Evolutionary conservation across 2,113 vertebrate genomes (phyloP), one percentile per base, ranked within the genome.

Genomic region (Nerophis lumbriciformis): DNA sequence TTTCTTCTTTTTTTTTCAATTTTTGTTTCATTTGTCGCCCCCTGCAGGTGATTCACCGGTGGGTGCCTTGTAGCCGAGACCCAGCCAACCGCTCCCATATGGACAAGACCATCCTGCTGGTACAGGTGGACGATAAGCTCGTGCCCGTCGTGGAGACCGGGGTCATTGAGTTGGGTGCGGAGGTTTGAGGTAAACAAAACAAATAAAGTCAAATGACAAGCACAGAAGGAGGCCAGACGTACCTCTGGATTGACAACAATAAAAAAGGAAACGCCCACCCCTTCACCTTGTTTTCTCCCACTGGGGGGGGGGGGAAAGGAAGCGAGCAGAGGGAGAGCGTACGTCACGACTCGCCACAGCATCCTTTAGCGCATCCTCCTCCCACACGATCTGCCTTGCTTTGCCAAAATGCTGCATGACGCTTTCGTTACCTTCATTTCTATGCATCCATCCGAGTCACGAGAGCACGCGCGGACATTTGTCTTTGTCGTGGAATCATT

Each of bases 21-120:
- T 19, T 19, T 19, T 28, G 10, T 54, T 9, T 75, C 55, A 51
- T 65, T 56, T 76, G 38, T 70, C 19, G 54, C 55, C 65, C 44
- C 62, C 53, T 83, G 65, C 65, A 99, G 97, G 97, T 98, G 92
- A 96, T 99, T 96, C 97, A 99, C 95, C 95, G 95, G 85, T 99
- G 96, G 96, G 94, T 98, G 94, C 96, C 97, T 97, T 98, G 94
- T 92, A 98, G 95, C 90, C 93, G 95, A 89, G 97, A 99, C 85
- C 93, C 93, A 83, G 92, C 93, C 84, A 93, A 86, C 83, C 93
- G 95, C 77, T 99, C 97, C 85, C 97, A 97, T 83, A 96, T 97
- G 79, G 95, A 99, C 89, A 99, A 95, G 89, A 94, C 95, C 89
- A 98, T 99, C 90, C 93, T 99, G 88, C 94, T 99, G 88, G 94